Conservation (phyloP, 2,797 vertebrate species). For the Peromyscus aztecus region DNA sequence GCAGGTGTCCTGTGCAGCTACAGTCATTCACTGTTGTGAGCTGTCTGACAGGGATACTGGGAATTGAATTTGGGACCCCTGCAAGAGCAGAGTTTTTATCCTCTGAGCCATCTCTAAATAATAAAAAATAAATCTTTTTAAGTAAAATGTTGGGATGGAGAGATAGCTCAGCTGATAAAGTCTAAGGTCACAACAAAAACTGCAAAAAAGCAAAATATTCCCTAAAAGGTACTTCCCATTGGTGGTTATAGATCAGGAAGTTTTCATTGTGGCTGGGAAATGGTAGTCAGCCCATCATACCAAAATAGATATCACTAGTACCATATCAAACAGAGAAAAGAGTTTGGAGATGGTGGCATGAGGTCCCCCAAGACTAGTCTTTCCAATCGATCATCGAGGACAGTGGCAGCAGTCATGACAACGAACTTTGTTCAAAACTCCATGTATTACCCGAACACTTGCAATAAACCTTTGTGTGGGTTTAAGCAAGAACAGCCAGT, state of each 20-base stretch:
- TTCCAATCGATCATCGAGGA: not conserved
- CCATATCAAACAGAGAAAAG: not conserved
- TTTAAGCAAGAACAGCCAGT: not conserved
- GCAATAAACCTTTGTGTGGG: not conserved
- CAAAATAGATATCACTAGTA: conserved; percentile 88
- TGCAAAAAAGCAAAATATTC: conserved; percentile 88
- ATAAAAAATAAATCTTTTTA: not conserved
- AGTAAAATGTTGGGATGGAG: not conserved
- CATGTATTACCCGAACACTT: not conserved
- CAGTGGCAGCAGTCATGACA: not conserved
- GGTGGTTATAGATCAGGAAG: conserved; percentile 86
- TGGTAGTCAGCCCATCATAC: conserved; percentile 91
- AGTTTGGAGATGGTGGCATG: not conserved
- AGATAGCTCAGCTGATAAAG: not conserved
- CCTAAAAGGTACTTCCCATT: conserved; percentile 91
- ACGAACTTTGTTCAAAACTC: not conserved
- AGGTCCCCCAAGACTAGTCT: not conserved
- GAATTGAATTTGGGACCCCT: not conserved
- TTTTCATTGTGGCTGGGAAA: conserved; percentile 92
- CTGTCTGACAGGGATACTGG: not conserved
- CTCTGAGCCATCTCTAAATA: not conserved
- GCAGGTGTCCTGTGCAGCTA: not conserved
- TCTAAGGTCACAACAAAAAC: not conserved
- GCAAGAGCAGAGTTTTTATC: not conserved
- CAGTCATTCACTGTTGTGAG: not conserved